Conservation (phyloP, 1,140 invertebrate species). For the Procambarus virginalis region DNA sequence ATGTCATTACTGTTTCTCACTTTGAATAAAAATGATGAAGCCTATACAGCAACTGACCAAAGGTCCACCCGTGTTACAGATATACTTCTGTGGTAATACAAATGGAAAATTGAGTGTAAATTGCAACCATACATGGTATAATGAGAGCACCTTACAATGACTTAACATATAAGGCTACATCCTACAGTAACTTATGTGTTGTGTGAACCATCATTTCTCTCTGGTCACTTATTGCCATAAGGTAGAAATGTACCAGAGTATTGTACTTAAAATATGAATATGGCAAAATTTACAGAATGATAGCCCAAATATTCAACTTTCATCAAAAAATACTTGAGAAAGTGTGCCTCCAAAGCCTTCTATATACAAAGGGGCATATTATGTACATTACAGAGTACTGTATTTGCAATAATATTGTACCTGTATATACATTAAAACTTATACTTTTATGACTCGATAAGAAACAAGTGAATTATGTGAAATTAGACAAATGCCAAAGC, state of each 20-base stretch:
- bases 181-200: not conserved
- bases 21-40: slow-evolving; percentile 24
- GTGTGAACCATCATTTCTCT: slow-evolving; percentile 21
- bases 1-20: not conserved
- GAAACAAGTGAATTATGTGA: slow-evolving; percentile 20
- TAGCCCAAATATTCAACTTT: not conserved
- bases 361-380: slow-evolving; percentile 16
- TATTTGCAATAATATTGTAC: slow-evolving; percentile 11
- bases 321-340: slow-evolving; percentile 17
- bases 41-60: slow-evolving; percentile 3
- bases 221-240: not conserved
- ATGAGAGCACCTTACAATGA: slow-evolving; percentile 34
- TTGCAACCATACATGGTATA: slow-evolving; percentile 13
- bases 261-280: slow-evolving; percentile 4
- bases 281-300: not conserved
- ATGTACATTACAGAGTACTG: not conserved
- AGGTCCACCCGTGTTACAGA: slow-evolving; percentile 27
- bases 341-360: slow-evolving; percentile 8
- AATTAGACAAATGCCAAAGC: slow-evolving; percentile 30
- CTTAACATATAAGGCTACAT: not conserved
- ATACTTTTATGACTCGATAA: slow-evolving; percentile 8
- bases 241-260: not conserved
- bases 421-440: slow-evolving; percentile 5
- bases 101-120: not conserved
- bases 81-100: slow-evolving; percentile 8